These are phyloP conservation scores for Trypoxylus dichotomus DNA, from an alignment of 1,140 invertebrate species.

Conservation along the genomic window DNA sequence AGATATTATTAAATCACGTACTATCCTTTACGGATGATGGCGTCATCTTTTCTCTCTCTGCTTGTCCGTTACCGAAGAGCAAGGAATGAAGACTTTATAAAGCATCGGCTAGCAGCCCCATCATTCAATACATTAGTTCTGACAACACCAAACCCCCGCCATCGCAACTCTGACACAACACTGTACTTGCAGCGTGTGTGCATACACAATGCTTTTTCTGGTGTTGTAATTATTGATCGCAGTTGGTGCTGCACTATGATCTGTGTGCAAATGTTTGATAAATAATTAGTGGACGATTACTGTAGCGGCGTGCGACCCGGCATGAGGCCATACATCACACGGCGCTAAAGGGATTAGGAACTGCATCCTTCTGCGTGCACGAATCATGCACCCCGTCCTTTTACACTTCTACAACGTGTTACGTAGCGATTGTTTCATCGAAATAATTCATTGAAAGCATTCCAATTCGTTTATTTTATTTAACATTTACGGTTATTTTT, in stretches of 20 bases:
- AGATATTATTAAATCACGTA: slow-evolving; percentile 29
- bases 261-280: slow-evolving; percentile 31
- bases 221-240: slow-evolving; percentile 24
- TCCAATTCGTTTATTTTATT: too few relatives aligned
- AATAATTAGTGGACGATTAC: slow-evolving; percentile 32
- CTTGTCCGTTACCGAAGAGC: not conserved
- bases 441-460: not conserved
- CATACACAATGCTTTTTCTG: slow-evolving; percentile 25
- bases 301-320: slow-evolving; percentile 10
- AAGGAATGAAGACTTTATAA: slow-evolving; percentile 17
- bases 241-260: slow-evolving; percentile 16
- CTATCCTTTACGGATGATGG: slow-evolving; percentile 26
- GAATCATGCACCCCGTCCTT: not conserved
- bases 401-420: not conserved
- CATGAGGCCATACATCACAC: slow-evolving; percentile 28
- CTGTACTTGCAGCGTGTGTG: slow-evolving; percentile 18
- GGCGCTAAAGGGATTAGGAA: slow-evolving; percentile 20
- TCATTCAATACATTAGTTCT: slow-evolving; percentile 8
- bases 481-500: too few relatives aligned
- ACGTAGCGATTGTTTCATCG: not conserved
- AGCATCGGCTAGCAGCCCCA: not conserved
- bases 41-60: slow-evolving; percentile 10
- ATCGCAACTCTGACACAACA: not conserved
- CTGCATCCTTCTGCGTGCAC: not conserved
- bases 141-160: slow-evolving; percentile 1